phyloP scores from a whole-genome alignment of 2,113 vertebrate species.

The Nothocercus julius region DNA sequence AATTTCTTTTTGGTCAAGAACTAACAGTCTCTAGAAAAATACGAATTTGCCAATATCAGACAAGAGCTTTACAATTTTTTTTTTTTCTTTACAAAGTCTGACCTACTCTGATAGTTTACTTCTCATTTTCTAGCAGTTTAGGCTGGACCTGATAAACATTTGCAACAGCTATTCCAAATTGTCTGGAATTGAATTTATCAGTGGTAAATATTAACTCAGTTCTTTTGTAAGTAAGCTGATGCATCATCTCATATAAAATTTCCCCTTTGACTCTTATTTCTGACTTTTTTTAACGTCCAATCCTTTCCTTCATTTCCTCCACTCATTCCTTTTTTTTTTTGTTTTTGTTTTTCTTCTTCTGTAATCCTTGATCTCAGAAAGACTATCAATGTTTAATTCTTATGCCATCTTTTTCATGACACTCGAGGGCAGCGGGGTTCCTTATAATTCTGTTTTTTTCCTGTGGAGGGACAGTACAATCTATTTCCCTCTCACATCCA shows the following conservation, averaged over 20 bases:
- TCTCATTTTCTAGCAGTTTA: not conserved
- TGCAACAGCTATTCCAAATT: not conserved
- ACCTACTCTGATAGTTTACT: not conserved
- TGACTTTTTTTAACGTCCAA: not conserved
- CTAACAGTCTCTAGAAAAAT: not conserved
- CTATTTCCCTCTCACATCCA: slow-evolving; percentile 37
- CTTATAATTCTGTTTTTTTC: not conserved
- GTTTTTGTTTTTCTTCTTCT: not conserved
- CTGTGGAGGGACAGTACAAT: not conserved
- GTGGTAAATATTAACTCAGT: not conserved
- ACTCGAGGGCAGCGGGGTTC: not conserved
- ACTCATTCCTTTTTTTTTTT: not conserved
- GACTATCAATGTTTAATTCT: not conserved
- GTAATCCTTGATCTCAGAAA: not conserved
- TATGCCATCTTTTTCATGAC: not conserved
- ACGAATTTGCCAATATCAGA: not conserved
- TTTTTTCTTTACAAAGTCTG: not conserved
- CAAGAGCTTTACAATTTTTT: not conserved
- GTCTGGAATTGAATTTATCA: not conserved
- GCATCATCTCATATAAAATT: not conserved
- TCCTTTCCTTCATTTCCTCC: not conserved
- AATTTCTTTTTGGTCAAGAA: not conserved
- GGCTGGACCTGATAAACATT: not conserved
- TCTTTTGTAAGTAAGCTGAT: not conserved
- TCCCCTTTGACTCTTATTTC: not conserved